Conservation (phyloP, 2,797 vertebrate genomes). For the Allobates femoralis region DNA sequence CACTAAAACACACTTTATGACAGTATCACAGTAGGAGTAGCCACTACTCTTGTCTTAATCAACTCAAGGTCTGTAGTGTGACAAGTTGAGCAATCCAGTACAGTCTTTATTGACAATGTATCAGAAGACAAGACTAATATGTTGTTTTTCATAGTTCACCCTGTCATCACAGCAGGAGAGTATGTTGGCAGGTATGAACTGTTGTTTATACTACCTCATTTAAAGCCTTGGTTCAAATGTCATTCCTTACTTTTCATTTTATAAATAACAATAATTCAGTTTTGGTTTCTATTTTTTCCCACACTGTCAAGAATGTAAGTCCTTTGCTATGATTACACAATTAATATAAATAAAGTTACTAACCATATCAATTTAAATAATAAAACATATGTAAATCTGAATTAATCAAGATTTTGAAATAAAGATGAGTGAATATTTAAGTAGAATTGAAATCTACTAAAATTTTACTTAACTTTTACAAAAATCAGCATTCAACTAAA, state of each 20-base stretch:
- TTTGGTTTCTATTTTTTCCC: background rate
- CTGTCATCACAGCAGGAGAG: constrained; percentile 20
- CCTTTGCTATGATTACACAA: background rate
- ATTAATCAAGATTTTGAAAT: too few relatives aligned
- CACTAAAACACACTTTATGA: background rate
- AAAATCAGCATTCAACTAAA: too few relatives aligned
- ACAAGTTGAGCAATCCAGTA: constrained; percentile 16
- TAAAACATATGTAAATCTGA: too few relatives aligned
- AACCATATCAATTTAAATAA: too few relatives aligned
- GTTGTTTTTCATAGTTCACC: constrained; percentile 16
- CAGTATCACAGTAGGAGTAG: constrained; percentile 4
- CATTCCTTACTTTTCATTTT: background rate
- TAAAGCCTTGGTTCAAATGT: constrained; percentile 30
- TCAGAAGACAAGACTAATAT: constrained; percentile 33
- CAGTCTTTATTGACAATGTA: constrained; percentile 32
- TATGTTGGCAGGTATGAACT: constrained; percentile 12
- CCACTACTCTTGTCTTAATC: background rate
- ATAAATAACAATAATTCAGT: background rate
- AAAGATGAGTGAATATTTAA: too few relatives aligned
- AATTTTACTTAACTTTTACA: too few relatives aligned
- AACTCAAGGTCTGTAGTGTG: background rate
- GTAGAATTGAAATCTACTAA: too few relatives aligned
- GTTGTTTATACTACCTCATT: constrained; percentile 15
- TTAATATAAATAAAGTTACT: background rate
- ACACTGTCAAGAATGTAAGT: background rate